Evolutionary conservation across 2,113 vertebrate genomes (phyloP).

Genomic region (Phycodurus eques): DNA sequence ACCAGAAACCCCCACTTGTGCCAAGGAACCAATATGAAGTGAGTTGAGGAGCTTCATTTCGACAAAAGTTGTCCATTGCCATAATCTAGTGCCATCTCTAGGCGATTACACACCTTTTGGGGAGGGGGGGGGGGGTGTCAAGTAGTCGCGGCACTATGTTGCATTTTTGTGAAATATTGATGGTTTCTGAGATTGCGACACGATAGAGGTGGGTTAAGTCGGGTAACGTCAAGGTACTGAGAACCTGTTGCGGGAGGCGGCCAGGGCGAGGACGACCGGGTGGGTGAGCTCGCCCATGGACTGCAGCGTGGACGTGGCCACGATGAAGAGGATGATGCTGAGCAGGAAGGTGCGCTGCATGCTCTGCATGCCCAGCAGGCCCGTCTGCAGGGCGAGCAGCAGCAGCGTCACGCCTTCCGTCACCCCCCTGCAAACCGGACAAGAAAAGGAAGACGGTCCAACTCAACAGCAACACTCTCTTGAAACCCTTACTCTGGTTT

Average conservation of each 20-base stretch:
- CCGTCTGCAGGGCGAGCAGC: slow-evolving; percentile 84
- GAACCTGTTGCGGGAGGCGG: slow-evolving; percentile 82
- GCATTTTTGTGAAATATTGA: too few relatives aligned
- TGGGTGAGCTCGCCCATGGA: slow-evolving; percentile 86
- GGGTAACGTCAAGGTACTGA: background rate
- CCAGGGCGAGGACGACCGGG: slow-evolving; percentile 79
- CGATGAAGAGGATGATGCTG: slow-evolving; percentile 89
- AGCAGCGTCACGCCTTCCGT: slow-evolving; percentile 83
- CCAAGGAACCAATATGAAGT: background rate
- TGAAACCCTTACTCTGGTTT: background rate
- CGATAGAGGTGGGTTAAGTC: too few relatives aligned
- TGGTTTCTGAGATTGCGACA: too few relatives aligned
- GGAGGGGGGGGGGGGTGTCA: too few relatives aligned
- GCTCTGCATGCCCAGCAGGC: slow-evolving; percentile 80
- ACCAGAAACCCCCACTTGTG: too few relatives aligned
- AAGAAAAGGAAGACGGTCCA: too few relatives aligned
- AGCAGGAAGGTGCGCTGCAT: slow-evolving; percentile 87
- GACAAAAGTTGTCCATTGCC: background rate
- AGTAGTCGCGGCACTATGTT: too few relatives aligned
- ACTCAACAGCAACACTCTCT: background rate
- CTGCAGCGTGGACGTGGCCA: slow-evolving; percentile 84
- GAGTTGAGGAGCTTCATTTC: background rate
- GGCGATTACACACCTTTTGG: too few relatives aligned
- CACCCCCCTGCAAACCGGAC: slow-evolving; percentile 73
- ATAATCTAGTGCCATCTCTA: too few relatives aligned